Evolutionary conservation across 2,888 invertebrate species (phyloP), one percentile per base, ranked within the genome.

Genomic region (Augochlorella aurata): DNA sequence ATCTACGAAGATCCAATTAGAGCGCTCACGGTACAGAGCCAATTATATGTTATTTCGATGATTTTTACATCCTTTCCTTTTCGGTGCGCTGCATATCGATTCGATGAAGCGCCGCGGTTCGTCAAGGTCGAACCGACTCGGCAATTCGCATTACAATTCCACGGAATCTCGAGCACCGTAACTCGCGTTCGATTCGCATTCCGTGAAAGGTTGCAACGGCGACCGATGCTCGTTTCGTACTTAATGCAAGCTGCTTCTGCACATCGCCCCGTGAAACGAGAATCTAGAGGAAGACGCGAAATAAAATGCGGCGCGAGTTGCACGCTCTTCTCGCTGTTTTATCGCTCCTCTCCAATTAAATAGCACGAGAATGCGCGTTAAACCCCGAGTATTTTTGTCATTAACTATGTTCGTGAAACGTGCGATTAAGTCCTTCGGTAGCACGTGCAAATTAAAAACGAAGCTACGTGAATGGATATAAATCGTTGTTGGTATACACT

Each of bases 181-280:
- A 87, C 76, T 81, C 74, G 81, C 52, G 78, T 81, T 85, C 88
- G 85, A 91, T 91, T 88, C 89, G 82, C 88, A 90, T 91, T 90
- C 88, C 85, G 83, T 66, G 79, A 84, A 87, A 90, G 85, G 80
- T 85, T 83, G 88, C 85, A 78, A 81, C 82, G 82, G 85, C 81
- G 83, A 74, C 82, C 66, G 85, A 91, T 89, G 89, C 81, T 77
- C 77, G 81, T 69, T 84, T 90, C 91, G 91, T 92, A 86, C 85
- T 76, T 87, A 90, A 91, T 91, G 87, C 86, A 77, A 44, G 77
- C 66, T 77, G 81, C 68, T 79, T 83, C 83, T 80, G 81, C 69
- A 77, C 83, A 84, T 74, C 63, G 67, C 14, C 74, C 8, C 63
- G 70, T 38, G 80, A 12, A 77, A 65, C 73, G 67, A 65, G 50